Evolutionary conservation across 1,140 invertebrate species (phyloP).

Genomic region (Drosophila tsacasi): DNA sequence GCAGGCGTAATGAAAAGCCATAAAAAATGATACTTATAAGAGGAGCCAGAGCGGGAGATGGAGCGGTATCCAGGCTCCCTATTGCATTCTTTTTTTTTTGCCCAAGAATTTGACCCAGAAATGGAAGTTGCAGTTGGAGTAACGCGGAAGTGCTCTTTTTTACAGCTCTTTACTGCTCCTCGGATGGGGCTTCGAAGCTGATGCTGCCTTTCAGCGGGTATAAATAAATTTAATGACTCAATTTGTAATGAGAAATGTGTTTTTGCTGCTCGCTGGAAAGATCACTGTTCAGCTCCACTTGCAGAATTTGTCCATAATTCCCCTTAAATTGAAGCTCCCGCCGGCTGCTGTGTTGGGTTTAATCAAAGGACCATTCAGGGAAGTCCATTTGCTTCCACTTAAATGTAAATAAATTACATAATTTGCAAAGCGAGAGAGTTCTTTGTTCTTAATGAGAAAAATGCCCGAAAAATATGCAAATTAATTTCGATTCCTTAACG

Average conservation of each 20-base stretch:
- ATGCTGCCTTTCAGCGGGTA: constrained; percentile 72
- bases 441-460: constrained; percentile 45
- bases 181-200: constrained; percentile 15
- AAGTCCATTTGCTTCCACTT: constrained; percentile 44
- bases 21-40: constrained; percentile 80
- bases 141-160: constrained; percentile 72
- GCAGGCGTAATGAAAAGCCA: constrained; percentile 75
- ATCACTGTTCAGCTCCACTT: constrained; percentile 57
- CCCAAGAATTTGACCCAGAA: constrained; percentile 74
- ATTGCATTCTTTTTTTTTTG: constrained; percentile 18
- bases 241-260: constrained; percentile 82
- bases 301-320: constrained; percentile 63
- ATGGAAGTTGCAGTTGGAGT: constrained; percentile 60
- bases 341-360: constrained; percentile 53
- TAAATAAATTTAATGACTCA: constrained; percentile 84
- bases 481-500: constrained; percentile 39
- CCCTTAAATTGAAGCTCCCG: constrained; percentile 59
- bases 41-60: constrained; percentile 10
- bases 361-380: constrained; percentile 65
- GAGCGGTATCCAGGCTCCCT: constrained; percentile 23
- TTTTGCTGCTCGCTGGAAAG: constrained; percentile 32
- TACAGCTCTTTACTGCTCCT: constrained; percentile 43
- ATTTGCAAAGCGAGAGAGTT: constrained; percentile 45
- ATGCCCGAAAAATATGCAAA: constrained; percentile 34
- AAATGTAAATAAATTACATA: constrained; percentile 71